Evolutionary conservation across 1,140 invertebrate genomes (phyloP), one percentile per base, ranked within the genome.

Genomic region (Luehdorfia chinensis): DNA sequence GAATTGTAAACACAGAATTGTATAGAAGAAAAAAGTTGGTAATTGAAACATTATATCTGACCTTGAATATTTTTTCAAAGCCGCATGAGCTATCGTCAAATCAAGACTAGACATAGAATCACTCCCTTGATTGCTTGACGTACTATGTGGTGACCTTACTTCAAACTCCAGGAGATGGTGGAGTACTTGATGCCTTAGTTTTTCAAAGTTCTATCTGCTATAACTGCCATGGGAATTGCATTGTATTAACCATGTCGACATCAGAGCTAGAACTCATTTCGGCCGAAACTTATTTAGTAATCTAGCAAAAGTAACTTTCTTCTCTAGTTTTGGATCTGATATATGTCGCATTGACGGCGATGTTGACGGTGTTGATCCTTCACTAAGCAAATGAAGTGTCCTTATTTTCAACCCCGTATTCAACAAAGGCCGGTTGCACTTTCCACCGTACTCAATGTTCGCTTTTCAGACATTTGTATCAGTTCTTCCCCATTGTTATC

Each of bases 221-320:
- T 1, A 86, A 78, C 1, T 79, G 78, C 83, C 84, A 84, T 0
- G 83, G 79, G 33, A 86, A 84, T 1, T 78, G 59, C 30, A 89
- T 88, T 6, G 88, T 89, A 37, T 88, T 84, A 6, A 77, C 87
- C 64, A 89, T 85, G 58, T 91, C 90, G 30, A 90, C 87, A 33
- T 92, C 91, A 0, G 91, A 91, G 15, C 91, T 91, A 7, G 90
- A 91, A 53, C 90, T 91, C 90, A 93, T 92, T 87, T 93, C 92
- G 11, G 91, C 91, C 11, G 91, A 92, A 2, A 94, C 91, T 81
- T 93, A 59, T 91, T 92, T 13, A 93, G 74, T 16, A 94, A 73
- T 52, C 92, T 87, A 4, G 93, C 93, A 68, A 94, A 94, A 0
- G 92, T 93, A 0, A 94, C 93, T 77, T 93, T 93, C 74, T 93